phyloP scores from a whole-genome alignment of 2,797 vertebrate genomes.

The Scyliorhinus canicula region DNA sequence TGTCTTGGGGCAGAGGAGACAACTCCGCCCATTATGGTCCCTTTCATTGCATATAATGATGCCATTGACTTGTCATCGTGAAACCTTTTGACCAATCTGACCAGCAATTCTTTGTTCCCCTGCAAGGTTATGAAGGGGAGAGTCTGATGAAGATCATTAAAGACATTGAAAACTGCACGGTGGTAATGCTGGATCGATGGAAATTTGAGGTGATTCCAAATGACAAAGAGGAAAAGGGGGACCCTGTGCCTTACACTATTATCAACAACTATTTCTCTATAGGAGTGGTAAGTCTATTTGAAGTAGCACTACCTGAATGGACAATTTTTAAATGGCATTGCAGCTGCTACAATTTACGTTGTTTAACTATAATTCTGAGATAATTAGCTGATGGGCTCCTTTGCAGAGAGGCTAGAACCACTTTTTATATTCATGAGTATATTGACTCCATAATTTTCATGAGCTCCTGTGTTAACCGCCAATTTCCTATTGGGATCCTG shows the following conservation, averaged over 20 bases:
- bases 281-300: constrained; percentile 76
- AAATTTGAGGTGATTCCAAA: constrained; percentile 80
- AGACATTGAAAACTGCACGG: constrained; percentile 80
- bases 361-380: background rate
- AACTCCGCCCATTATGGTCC: background rate
- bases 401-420: background rate
- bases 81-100: background rate
- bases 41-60: background rate
- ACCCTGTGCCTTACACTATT: constrained; percentile 89
- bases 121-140: constrained; percentile 82
- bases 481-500: background rate
- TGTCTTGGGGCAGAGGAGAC: too few species aligned
- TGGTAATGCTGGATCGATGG: constrained; percentile 85
- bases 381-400: background rate
- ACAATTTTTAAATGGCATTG: background rate
- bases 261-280: constrained; percentile 96
- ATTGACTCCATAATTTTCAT: background rate
- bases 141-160: constrained; percentile 82
- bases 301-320: background rate
- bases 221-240: constrained; percentile 85
- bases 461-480: background rate
- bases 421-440: background rate
- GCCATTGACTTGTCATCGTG: background rate
- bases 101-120: constrained; percentile 39
- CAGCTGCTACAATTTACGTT: background rate